Base-by-base conservation (phyloP, 2,888 invertebrate genomes). In the Mimachlamys varia region DNA sequence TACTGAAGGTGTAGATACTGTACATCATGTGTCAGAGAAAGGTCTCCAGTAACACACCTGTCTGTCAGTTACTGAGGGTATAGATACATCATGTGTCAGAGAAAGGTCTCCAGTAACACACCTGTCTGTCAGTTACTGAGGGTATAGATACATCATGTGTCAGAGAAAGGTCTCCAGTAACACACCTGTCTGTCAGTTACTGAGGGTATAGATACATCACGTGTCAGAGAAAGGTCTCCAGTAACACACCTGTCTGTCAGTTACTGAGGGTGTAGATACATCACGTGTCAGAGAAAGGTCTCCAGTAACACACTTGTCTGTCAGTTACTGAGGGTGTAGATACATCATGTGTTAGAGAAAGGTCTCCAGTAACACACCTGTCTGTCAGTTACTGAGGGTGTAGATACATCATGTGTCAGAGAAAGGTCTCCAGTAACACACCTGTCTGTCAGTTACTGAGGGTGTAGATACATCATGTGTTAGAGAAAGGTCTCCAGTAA, bases 231-330 rank as follows among this genome's bases (percentile, higher is more conserved):
- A 19, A 88, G 19, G 50, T 7, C 33, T 27, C 15, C 88, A 33
- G 33, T 87, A 88, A n/a, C n/a, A n/a, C n/a, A 95, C 95, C 94
- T 94, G 22, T 88, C 89, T 50, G 92, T 93, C 44, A 44, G 44
- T 44, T 44, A 7, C 44, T 44, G 44, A 5, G n/a, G 44, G 44
- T 44, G n/a, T 44, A n/a, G 44, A 33, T 58, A 55, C 33, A 33
- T 50, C 7, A 38, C 38, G 27, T 2, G 1, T 53, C 1, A 53
- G 17, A 53, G 13, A 53, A 19, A 88, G 19, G 50, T 7, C 33
- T 27, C 15, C 88, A 33, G 33, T 87, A 88, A n/a, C n/a, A n/a
- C n/a, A 95, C 95, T 93, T 94, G 22, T 88, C 89, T 50, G 92
- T 93, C 44, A 44, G 44, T 44, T 44, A 7, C 44, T 44, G 44